phyloP scores from a whole-genome alignment of 2,113 vertebrate genomes.

The Ceuthmochares aereus region DNA sequence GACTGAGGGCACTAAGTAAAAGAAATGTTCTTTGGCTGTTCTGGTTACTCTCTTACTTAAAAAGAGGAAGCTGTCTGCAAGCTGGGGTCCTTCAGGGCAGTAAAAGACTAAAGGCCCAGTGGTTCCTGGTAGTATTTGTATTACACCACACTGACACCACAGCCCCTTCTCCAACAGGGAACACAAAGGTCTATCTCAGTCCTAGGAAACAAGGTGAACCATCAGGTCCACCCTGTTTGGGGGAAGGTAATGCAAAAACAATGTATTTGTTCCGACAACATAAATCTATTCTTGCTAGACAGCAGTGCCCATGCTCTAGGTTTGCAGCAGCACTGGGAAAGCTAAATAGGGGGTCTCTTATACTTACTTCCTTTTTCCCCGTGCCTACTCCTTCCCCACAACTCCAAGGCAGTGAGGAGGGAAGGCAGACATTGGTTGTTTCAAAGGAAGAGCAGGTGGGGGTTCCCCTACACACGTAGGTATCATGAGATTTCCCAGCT shows the following conservation, averaged over 20 bases:
- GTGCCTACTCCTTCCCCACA: not conserved
- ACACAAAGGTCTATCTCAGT: not conserved
- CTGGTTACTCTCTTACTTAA: not conserved
- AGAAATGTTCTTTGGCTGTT: not conserved
- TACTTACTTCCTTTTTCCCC: not conserved
- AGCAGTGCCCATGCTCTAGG: not conserved
- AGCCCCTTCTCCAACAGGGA: not conserved
- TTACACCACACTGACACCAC: not conserved
- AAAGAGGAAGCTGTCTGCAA: not conserved
- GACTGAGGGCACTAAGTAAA: not conserved
- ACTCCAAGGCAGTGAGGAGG: not conserved
- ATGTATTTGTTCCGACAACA: not conserved
- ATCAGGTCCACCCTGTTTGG: not conserved
- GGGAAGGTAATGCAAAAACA: not conserved
- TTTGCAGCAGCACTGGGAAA: not conserved
- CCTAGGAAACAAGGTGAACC: not conserved
- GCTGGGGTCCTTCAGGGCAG: not conserved
- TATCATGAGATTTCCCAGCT: not conserved
- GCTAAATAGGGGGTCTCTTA: not conserved
- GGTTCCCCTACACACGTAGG: not conserved
- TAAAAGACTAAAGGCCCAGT: not conserved
- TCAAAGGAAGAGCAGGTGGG: not conserved
- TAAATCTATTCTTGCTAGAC: not conserved
- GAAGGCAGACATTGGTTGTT: not conserved
- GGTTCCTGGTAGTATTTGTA: not conserved